Conservation (phyloP, 2,888 invertebrate genomes). For the Antheraea yamamai region DNA sequence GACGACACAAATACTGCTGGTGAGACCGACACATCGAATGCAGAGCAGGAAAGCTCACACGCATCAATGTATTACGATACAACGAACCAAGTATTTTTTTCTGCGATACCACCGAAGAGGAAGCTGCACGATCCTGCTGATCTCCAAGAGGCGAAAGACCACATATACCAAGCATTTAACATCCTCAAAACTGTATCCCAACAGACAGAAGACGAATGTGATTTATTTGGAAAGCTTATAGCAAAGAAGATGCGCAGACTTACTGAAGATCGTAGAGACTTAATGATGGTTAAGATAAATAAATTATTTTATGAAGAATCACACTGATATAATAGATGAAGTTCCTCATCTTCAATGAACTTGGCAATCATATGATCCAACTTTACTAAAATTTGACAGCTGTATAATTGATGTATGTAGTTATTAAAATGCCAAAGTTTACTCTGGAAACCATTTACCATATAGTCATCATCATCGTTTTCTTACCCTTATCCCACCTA, state of each 20-base stretch:
- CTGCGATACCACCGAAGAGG: background rate
- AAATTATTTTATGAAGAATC: conserved; percentile 18
- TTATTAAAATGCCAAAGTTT: too few species aligned
- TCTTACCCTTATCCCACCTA: too few species aligned
- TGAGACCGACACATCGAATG: background rate
- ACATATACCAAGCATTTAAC: background rate
- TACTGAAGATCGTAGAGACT: conserved; percentile 21
- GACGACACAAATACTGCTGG: background rate
- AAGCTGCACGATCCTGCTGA: background rate
- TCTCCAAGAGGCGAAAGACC: background rate
- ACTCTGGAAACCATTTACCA: too few species aligned
- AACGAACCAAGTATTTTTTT: background rate
- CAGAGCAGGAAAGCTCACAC: background rate
- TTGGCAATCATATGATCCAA: background rate
- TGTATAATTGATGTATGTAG: too few species aligned
- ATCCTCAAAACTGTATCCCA: background rate
- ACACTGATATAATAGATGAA: background rate
- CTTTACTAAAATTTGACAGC: background rate
- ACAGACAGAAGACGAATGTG: conserved; percentile 6
- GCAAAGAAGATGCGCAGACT: conserved; percentile 22
- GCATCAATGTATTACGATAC: background rate
- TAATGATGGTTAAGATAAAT: conserved; percentile 24
- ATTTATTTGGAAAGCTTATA: conserved; percentile 17
- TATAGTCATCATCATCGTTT: too few species aligned
- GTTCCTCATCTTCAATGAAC: background rate